phyloP scores from a whole-genome alignment of 1,140 invertebrate species.

The Atopsyche davidsoni region DNA sequence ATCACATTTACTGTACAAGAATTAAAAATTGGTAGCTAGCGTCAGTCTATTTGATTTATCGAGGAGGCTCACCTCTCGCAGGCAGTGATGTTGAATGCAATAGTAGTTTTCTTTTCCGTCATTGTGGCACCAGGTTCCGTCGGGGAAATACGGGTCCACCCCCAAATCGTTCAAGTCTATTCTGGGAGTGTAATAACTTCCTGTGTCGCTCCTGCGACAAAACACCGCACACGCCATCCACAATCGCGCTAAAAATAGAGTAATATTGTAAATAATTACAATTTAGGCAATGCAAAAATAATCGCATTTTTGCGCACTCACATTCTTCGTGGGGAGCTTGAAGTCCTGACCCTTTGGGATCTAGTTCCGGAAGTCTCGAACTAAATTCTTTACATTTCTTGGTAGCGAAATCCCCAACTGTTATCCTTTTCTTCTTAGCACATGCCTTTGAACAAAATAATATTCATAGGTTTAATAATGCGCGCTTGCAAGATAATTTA shows the following conservation, averaged over 20 bases:
- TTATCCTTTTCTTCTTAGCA: slow-evolving; percentile 50
- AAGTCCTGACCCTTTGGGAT: slow-evolving; percentile 55
- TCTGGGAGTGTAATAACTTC: slow-evolving; percentile 65
- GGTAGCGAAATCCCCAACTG: slow-evolving; percentile 52
- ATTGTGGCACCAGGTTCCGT: slow-evolving; percentile 73
- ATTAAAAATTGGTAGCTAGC: neutral
- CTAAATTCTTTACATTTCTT: slow-evolving; percentile 58
- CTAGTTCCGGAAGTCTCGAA: slow-evolving; percentile 52
- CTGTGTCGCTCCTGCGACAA: slow-evolving; percentile 57
- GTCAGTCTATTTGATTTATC: neutral
- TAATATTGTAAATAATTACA: slow-evolving; percentile 2
- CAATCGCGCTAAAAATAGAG: slow-evolving; percentile 46
- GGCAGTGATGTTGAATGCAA: slow-evolving; percentile 66
- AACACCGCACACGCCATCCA: slow-evolving; percentile 76
- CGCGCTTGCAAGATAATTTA: neutral
- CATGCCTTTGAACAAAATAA: slow-evolving; percentile 43
- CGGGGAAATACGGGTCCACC: slow-evolving; percentile 69
- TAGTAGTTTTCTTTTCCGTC: slow-evolving; percentile 59
- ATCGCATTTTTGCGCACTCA: slow-evolving; percentile 31
- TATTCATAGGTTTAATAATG: neutral
- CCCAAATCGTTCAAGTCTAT: slow-evolving; percentile 67
- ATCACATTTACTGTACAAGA: neutral
- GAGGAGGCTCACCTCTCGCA: slow-evolving; percentile 52
- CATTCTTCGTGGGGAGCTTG: slow-evolving; percentile 64
- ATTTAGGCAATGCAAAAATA: neutral